phyloP scores from a whole-genome alignment of 2,797 vertebrate genomes.

The Neopelma chrysocephalum region DNA sequence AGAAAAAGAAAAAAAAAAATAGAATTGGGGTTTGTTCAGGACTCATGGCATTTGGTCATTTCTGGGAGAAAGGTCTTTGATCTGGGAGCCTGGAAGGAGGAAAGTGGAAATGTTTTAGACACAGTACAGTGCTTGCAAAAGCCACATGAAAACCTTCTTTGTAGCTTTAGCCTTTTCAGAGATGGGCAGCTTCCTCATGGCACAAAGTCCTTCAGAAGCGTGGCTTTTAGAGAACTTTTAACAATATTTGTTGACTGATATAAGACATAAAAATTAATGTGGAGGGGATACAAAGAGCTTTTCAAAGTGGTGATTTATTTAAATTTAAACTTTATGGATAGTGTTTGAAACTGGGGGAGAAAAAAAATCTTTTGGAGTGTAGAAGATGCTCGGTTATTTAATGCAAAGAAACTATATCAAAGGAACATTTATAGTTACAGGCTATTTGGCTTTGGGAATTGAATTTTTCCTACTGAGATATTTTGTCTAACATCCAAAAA shows the following conservation, averaged over 20 bases:
- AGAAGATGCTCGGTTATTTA: constrained; percentile 56
- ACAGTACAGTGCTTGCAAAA: constrained; percentile 75
- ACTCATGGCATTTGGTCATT: constrained; percentile 80
- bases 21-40: constrained; percentile 75
- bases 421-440: constrained; percentile 65
- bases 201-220: constrained; percentile 63
- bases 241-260: constrained; percentile 58
- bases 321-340: constrained; percentile 48
- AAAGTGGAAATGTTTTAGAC: constrained; percentile 82
- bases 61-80: constrained; percentile 81
- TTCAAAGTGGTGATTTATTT: constrained; percentile 43
- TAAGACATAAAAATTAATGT: constrained; percentile 48
- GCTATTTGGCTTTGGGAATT: constrained; percentile 68
- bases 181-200: constrained; percentile 78
- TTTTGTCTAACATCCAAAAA: constrained; percentile 70
- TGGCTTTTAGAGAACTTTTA: constrained; percentile 20
- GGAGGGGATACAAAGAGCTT: constrained; percentile 30
- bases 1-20: not conserved
- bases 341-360: constrained; percentile 6
- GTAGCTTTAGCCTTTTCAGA: constrained; percentile 77
- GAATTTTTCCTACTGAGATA: constrained; percentile 68
- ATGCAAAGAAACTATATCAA: constrained; percentile 65
- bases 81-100: constrained; percentile 70
- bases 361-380: constrained; percentile 25
- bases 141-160: constrained; percentile 85